Base-by-base conservation (phyloP, 2,797 vertebrate species). In the Momotus momota region DNA sequence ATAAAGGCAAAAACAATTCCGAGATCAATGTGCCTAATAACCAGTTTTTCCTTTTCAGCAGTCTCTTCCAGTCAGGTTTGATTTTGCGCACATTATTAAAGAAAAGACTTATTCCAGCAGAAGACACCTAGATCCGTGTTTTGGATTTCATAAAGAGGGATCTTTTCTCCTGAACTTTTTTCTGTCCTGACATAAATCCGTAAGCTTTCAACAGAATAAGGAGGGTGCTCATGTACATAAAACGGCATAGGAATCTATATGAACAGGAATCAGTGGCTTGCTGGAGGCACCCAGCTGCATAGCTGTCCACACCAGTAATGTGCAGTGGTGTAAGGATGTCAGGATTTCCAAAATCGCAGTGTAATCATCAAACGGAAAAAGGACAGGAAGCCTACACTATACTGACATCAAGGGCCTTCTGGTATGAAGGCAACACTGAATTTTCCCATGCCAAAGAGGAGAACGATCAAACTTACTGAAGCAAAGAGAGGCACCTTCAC, bases 201-300 rank as follows among this genome's bases (percentile, higher is more conserved):
- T 12, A 38, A 51, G 6, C 22, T 61, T 79, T 33, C 41, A 19
- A n/a, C 11, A 72, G 3, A 41, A 41, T 2, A 58, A 11, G 7
- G 7, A 66, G 12, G 7, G 8, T 21, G 10, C 7, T 31, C 13
- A 23, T 0, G 2, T 22, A 16, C 7, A 25, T 11, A 14, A 40
- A 64, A 35, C 5, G 13, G 22, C 58, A 23, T 3, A 38, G 38
- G 12, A 70, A 40, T 18, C 25, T 25, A 29, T 61, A 35, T 11
- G 2, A 35, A 43, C 23, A 64, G 31, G 38, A 33, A 10, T 4
- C 45, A 40, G 12, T 3, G 18, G 7, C 48, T 33, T n/a, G 31
- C 43, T 35, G 40, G n/a, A 81, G 55, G 25, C 29, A 48, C 27
- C 5, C 83, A 71, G 31, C 9, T 74, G 41, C 6, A 0, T 3